Evolutionary conservation across 2,113 vertebrate genomes (phyloP), one percentile per base, ranked within the genome.

Genomic region (Bubo scandiacus): DNA sequence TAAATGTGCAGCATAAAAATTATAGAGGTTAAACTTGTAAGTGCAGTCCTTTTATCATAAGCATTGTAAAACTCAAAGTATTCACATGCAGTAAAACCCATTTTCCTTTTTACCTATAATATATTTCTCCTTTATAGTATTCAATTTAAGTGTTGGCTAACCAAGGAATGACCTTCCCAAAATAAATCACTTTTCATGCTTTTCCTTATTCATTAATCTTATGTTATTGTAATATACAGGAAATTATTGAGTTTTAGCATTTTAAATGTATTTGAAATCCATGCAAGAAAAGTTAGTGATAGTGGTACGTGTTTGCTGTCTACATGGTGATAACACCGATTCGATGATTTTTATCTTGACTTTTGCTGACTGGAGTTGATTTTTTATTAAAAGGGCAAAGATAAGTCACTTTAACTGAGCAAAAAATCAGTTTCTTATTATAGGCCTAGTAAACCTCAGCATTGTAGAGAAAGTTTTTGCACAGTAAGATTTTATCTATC

Each of bases 361-460:
- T 97, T 93, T 84, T 94, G 63, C 66, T 98, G 81, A 88, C 94
- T 97, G 73, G 61, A 66, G 86, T 75, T 95, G 79, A 93, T 93
- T 97, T 91, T 86, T 95, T 94, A 88, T 97, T 96, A 92, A 96
- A 97, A 94, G 68, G 87, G 88, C 75, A 75, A 93, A 96, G 92
- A 94, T 93, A 96, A 97, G 84, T 90, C 73, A 70, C 58, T 95
- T 91, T 93, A 97, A 97, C 91, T 96, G 45, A 81, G 86, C 21
- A 90, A 81, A 95, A 92, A 88, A 95, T 90, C 94, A 80, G 92
- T 92, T 82, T 95, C 79, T 91, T 86, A 83, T 97, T 96, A 88
- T 58, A 86, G 66, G 65, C 82, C 72, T 81, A 54, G 88, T 70
- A 81, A 94, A 74, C 54, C 80, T 54, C 83, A 91, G 55, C 55